Evolutionary conservation across 1,140 invertebrate genomes (phyloP).

Genomic region (Caenorhabditis brenneri): DNA sequence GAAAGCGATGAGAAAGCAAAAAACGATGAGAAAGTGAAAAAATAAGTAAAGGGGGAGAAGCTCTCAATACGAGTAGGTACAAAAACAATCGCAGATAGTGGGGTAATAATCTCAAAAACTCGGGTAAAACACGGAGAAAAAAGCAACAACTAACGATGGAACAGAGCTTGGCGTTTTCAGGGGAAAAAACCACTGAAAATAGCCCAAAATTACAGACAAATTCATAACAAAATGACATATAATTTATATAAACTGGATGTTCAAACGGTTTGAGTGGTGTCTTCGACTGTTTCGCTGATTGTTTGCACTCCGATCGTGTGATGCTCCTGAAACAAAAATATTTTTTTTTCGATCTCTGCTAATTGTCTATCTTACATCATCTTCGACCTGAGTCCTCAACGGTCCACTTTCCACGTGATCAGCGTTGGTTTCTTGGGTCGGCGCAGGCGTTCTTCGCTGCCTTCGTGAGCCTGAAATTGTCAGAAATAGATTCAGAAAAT

Average conservation of each 20-base stretch:
- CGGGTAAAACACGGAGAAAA: neutral
- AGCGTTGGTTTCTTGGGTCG: neutral
- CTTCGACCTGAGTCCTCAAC: neutral
- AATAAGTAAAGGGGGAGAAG: neutral
- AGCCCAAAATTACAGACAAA: neutral
- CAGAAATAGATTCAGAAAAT: neutral
- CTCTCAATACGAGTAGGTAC: neutral
- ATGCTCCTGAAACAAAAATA: neutral
- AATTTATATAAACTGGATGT: too few relatives aligned
- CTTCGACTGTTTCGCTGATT: neutral
- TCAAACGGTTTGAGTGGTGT: constrained; percentile 18
- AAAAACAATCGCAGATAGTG: too few relatives aligned
- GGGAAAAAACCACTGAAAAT: too few relatives aligned
- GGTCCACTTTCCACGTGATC: neutral
- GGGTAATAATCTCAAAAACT: too few relatives aligned
- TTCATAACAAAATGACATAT: too few relatives aligned
- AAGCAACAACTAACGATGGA: too few relatives aligned
- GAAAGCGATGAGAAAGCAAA: neutral
- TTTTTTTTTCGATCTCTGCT: too few relatives aligned
- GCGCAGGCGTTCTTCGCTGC: neutral
- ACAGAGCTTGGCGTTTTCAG: too few relatives aligned
- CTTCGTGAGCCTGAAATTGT: neutral
- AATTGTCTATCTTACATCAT: neutral
- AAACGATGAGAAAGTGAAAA: neutral
- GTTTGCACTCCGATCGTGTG: constrained; percentile 34